Evolutionary conservation across 2,888 invertebrate species (phyloP).

Genomic region (Lasioglossum lativentre): DNA sequence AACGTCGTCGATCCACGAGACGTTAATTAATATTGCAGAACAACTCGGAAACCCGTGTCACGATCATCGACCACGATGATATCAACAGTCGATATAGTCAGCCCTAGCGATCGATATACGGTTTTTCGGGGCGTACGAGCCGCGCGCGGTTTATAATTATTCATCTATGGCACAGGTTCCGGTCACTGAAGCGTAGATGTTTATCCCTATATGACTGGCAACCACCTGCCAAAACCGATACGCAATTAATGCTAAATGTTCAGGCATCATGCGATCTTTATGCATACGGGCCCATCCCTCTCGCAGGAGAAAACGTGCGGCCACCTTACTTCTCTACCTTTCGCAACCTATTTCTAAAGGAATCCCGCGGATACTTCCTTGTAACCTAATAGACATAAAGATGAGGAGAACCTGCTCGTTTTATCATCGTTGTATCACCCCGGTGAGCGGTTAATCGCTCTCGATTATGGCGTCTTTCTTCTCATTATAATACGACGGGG

Average conservation of each 20-base stretch:
- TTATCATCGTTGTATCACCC: not conserved
- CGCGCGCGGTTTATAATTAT: conserved; percentile 74
- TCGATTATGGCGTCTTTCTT: not conserved
- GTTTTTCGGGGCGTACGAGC: conserved; percentile 54
- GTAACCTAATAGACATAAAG: not conserved
- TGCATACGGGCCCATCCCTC: conserved; percentile 55
- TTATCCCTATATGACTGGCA: conserved; percentile 77
- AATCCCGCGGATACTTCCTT: conserved; percentile 13
- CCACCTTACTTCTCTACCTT: conserved; percentile 28
- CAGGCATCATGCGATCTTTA: conserved; percentile 78
- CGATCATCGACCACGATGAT: not conserved
- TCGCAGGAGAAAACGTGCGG: conserved; percentile 31
- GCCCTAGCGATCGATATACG: conserved; percentile 31
- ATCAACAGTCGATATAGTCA: conserved; percentile 37
- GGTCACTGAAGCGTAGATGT: conserved; percentile 77
- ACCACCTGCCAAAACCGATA: conserved; percentile 82
- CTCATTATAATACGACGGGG: not conserved
- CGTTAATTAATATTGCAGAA: not conserved
- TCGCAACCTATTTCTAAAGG: conserved; percentile 15
- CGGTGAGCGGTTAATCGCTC: not conserved
- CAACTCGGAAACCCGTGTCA: not conserved
- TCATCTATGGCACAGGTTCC: conserved; percentile 77
- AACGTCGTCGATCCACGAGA: not conserved
- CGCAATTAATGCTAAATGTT: conserved; percentile 81
- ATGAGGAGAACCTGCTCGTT: not conserved